Base-by-base conservation (phyloP, 2,113 vertebrate genomes). In the Tautogolabrus adspersus region DNA sequence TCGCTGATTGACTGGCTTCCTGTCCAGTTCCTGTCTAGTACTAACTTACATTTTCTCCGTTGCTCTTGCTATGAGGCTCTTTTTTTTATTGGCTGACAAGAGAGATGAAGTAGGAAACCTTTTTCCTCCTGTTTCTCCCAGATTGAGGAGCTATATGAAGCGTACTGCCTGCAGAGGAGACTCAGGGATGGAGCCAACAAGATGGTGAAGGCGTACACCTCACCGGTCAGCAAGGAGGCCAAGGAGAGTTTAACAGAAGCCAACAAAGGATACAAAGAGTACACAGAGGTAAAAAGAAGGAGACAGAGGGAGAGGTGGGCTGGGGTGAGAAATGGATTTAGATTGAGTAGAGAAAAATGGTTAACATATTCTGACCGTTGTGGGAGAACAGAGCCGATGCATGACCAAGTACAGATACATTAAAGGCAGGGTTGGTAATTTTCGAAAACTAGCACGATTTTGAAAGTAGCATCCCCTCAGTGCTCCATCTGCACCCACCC, bases 91-190 rank as follows among this genome's bases (percentile, higher is more conserved):
- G 42, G 18, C 3, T 12, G 6, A 9, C 2, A 7, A 26, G 34
- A 42, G 22, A 16, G 34, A 71, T 69, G 0, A n/a, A 30, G 1
- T 40, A 1, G 18, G 34, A 0, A 21, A 56, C 10, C 5, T 2
- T 2, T 26, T 46, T 1, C 10, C 8, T 1, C 0, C 15, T 26
- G 7, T 64, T 30, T 26, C 16, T 52, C 26, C 18, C 91, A 99
- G 98, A 96, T 98, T 0, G 98, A 99, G 6, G 98, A 99, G 91
- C 93, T 98, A 0, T 98, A 98, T 1, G 97, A 99, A 87, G 94
- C 96, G 9, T 99, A 99, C 78, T 99, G 97, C 88, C 96, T 98
- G 87, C 97, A 98, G 79, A 94, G 96, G 37, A 94, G 97, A 66
- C 96, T 99, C 68, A 92, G 96, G 0, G 97, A 99, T 38, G 98